A percentile compares a stretch with the other conserved stretches of the same genome.
These are phyloP conservation scores for Polyodon spathula DNA, from an alignment of 2,113 vertebrate genomes.

Conservation along the genomic window DNA sequence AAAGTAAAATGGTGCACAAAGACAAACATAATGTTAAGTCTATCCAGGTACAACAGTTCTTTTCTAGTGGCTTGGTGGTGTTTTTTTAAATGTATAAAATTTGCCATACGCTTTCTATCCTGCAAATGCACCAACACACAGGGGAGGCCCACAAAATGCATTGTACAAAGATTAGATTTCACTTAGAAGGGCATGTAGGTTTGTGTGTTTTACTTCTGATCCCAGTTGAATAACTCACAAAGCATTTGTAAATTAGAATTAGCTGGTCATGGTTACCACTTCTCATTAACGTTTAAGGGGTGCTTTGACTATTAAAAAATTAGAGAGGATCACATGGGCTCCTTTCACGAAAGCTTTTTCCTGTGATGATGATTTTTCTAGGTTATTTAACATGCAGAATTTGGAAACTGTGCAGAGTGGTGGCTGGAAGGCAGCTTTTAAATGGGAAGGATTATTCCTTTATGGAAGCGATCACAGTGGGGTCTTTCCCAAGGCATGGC, in stretches of 20 bases:
- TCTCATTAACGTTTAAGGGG: slow-evolving; percentile 2
- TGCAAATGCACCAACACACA: too few relatives aligned
- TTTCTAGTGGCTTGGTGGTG: too few relatives aligned
- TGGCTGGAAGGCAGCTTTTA: slow-evolving; percentile 13
- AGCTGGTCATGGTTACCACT: slow-evolving; percentile 12
- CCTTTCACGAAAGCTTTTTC: slow-evolving; percentile 2
- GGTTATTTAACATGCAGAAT: slow-evolving; percentile 16
- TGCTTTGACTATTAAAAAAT: slow-evolving; percentile 7
- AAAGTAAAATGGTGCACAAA: too few relatives aligned
- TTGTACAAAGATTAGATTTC: too few relatives aligned
- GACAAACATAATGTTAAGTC: too few relatives aligned
- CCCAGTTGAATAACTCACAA: background rate
- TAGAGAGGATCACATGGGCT: background rate
- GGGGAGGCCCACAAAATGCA: too few relatives aligned
- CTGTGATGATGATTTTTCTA: background rate
- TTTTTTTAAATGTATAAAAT: too few relatives aligned
- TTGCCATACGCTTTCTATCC: too few relatives aligned
- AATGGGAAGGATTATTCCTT: slow-evolving; percentile 15
- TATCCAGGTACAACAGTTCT: too few relatives aligned
- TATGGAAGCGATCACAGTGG: background rate
- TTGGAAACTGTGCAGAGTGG: slow-evolving; percentile 7
- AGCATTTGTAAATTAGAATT: slow-evolving; percentile 11
- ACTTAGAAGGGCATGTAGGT: too few relatives aligned
- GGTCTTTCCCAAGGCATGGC: too few relatives aligned
- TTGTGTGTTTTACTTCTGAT: too few relatives aligned